Evolutionary conservation across 1,140 invertebrate species (phyloP), one percentile per base, ranked within the genome.

Genomic region (Zaprionus ornatus): DNA sequence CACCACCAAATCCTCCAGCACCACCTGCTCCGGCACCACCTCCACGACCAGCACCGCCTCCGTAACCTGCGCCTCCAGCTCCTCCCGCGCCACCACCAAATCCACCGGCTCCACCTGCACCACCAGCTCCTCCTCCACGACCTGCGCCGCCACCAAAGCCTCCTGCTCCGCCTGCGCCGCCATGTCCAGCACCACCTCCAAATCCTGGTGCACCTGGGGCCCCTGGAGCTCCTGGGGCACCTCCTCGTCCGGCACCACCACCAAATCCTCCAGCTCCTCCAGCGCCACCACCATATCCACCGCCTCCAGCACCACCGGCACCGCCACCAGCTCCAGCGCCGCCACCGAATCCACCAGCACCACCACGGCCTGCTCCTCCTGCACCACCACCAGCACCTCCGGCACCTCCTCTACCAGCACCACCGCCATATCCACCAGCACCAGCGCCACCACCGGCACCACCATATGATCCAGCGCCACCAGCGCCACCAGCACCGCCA

Each of bases 21-120:
- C 90, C 87, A 10, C 85, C 73, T 1, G 77, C 75, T 5, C 79
- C 77, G 12, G 72, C 61, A 10, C 25, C 70, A 12, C 62, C 54
- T 3, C 52, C 70, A 1, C 52, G 25, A 17, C 37, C 37, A 13
- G 35, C 50, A 9, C 52, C 60, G 10, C 57, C 57, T 13, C 93
- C 72, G 94, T 93, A 86, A 1, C 93, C 87, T 1, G 57, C 56
- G 0, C 91, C 85, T 2, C 81, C 91, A 42, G 92, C 91, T 15
- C 84, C 92, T n/a, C 94, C 92, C 12, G 93, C 91, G 6, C 93
- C 93, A 25, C 59, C 64, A 10, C 71, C 77, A 10, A 37, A 84
- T 3, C 94, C 92, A 12, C 93, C 88, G 1, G 93, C 92, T 1
- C 93, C 80, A 15, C 81, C 92, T 1, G 93, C 79, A 10, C 83